phyloP scores from a whole-genome alignment of 2,113 vertebrate species.

The Boleophthalmus pectinirostris region DNA sequence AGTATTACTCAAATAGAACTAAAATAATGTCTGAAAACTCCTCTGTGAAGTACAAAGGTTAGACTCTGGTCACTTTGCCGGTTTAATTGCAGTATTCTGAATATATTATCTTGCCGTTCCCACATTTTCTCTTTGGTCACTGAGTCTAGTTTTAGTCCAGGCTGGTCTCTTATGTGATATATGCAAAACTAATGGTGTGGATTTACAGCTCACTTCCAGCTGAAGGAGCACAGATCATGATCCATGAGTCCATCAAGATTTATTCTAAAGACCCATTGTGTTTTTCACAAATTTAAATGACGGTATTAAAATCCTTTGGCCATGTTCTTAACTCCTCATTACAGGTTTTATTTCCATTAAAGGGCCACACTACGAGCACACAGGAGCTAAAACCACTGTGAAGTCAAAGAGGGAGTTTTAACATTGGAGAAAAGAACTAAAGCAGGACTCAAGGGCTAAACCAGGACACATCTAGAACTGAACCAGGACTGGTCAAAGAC shows the following conservation, averaged over 20 bases:
- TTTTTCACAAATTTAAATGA: conserved; percentile 5
- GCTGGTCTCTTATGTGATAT: conserved; percentile 36
- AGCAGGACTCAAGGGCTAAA: too few relatives aligned
- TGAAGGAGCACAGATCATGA: conserved; percentile 15
- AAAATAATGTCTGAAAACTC: too few relatives aligned
- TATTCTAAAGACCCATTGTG: conserved; percentile 10
- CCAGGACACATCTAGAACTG: too few relatives aligned
- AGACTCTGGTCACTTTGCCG: too few relatives aligned
- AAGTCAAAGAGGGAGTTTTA: too few relatives aligned
- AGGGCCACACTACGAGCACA: conserved; percentile 1
- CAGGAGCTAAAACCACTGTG: conserved; percentile 19
- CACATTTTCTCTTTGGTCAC: not conserved
- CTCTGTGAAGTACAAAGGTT: too few relatives aligned
- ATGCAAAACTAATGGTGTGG: conserved; percentile 44
- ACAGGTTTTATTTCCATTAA: conserved; percentile 36
- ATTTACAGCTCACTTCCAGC: conserved; percentile 33
- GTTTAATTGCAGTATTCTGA: not conserved
- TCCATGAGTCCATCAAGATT: conserved; percentile 17
- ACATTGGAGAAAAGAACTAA: too few relatives aligned
- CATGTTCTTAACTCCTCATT: conserved; percentile 22
- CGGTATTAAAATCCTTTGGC: conserved; percentile 2
- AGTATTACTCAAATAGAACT: too few relatives aligned
- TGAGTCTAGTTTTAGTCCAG: conserved; percentile 13
- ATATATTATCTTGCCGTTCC: not conserved
- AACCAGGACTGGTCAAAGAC: too few relatives aligned